Evolutionary conservation across 2,888 invertebrate species (phyloP), one percentile per base, ranked within the genome.

Genomic region (Chloromyia formosa): DNA sequence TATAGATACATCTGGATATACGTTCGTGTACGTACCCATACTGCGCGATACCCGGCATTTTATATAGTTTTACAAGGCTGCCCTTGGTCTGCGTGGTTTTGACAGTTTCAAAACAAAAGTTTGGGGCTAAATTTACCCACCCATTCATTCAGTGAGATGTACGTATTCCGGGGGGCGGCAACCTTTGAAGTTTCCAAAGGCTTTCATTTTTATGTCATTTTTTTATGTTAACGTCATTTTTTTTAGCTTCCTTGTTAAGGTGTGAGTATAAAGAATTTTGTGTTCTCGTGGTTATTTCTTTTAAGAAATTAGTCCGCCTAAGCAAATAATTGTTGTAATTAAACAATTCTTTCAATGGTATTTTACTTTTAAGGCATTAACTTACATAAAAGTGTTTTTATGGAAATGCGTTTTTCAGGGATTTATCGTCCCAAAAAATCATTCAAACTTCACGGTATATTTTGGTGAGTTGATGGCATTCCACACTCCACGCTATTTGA

Each of bases 21-120:
- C 14, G n/a, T n/a, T n/a, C n/a, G n/a, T n/a, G n/a, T n/a, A n/a
- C n/a, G n/a, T n/a, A n/a, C n/a, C n/a, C 35, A 40, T 12, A 64
- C 14, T 56, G 40, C 3, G 7, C 27, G 18, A 71, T 58, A 54
- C 16, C 71, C 58, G 58, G 71, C n/a, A 35, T 66, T 9, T 66
- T 35, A 35, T 35, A 49, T 45, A 16, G 49, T 71, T 22, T 56
- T 71, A 40, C 14, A 56, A 58, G 56, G 42, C 23, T 71, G 71
- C 58, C 83, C 71, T 71, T 56, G 71, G 71, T 40, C 20, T 58
- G 71, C 71, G 40, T 71, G 71, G 81, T 83, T 84, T 82, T 84
- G 83, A 83, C 83, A 83, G 82, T 82, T 82, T 82, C 83, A 83
- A 83, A 83, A 82, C 80, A 81, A 83, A 83, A 83, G 82, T 82